Evolutionary conservation across 2,888 invertebrate species (phyloP).

Genomic region (Andrena trimmerana): DNA sequence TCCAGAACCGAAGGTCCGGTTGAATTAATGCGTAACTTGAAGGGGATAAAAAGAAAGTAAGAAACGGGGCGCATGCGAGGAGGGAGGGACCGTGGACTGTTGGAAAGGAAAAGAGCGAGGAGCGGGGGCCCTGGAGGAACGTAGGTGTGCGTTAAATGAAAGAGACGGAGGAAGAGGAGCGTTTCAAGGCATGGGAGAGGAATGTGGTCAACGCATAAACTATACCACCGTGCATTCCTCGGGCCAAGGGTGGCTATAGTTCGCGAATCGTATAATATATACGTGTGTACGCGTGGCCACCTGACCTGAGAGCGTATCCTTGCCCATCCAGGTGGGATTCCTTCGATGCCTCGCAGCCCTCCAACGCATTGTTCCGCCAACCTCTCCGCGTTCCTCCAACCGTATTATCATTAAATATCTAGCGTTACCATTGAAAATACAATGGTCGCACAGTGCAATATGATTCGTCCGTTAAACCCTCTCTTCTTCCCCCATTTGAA

Average conservation of each 20-base stretch:
- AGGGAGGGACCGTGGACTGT: slow-evolving; percentile 14
- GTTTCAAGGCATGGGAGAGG: slow-evolving; percentile 83
- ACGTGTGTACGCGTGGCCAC: slow-evolving; percentile 42
- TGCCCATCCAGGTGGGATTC: slow-evolving; percentile 22
- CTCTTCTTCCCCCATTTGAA: too few relatives aligned
- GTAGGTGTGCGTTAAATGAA: slow-evolving; percentile 75
- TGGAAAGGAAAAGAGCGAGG: slow-evolving; percentile 66
- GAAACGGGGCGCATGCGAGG: slow-evolving; percentile 13
- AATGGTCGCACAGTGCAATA: too few relatives aligned
- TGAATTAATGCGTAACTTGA: slow-evolving; percentile 50
- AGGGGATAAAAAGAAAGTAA: not conserved
- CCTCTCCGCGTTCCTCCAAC: not conserved
- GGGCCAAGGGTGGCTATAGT: slow-evolving; percentile 79
- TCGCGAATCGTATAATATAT: slow-evolving; percentile 75
- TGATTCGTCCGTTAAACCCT: too few relatives aligned
- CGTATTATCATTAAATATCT: not conserved
- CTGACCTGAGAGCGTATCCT: slow-evolving; percentile 48
- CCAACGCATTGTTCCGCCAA: slow-evolving; percentile 14
- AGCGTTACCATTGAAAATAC: too few relatives aligned
- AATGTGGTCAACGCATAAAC: slow-evolving; percentile 84
- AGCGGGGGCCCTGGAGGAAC: slow-evolving; percentile 54
- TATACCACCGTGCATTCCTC: slow-evolving; percentile 82
- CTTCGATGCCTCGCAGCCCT: slow-evolving; percentile 12
- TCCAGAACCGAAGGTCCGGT: slow-evolving; percentile 26
- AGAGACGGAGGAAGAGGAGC: slow-evolving; percentile 76